Evolutionary conservation across 2,888 invertebrate genomes (phyloP), one percentile per base, ranked within the genome.

Genomic region (Chaetoderma sp.): DNA sequence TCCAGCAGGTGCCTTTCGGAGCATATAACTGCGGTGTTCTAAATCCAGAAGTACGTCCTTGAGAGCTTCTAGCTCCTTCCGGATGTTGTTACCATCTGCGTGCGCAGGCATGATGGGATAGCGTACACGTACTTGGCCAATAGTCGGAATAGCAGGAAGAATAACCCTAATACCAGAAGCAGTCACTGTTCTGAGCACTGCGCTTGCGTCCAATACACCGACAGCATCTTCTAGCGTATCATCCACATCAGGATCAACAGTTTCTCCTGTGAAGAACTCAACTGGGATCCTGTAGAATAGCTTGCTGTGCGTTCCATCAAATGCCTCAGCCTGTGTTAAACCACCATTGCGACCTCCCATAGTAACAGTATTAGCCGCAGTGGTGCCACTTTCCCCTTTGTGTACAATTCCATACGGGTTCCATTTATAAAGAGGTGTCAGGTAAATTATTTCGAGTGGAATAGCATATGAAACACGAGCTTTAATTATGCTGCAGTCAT

Each of bases 281-380:
- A 13, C 28, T n/a, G 66, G 66, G 23, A 63, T 66, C 23, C 45
- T 25, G 27, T 57, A 58, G 50, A 56, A 66, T 16, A 4, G 4
- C 2, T 49, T 28, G 21, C 33, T 44, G 50, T 63, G 56, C 2
- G 57, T 50, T 27, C 66, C 66, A 32, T 64, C 23, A 32, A 57
- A 66, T 6, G 63, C 57, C 27, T 25, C 44, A 1, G 21, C 39
- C 0, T 8, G 27, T 2, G 10, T 13, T 5, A 1, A 16, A n/a
- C 25, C 6, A 0, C 64, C 64, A 42, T 39, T 44, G 18, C 64
- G 39, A 23, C 47, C 47, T n/a, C 8, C 21, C 13, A n/a, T 16
- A 16, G 47, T 47, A 10, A 47, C 47, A 10, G 21, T 21, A 13
- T n/a, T 10, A 16, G 39, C 39, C n/a, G 10, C 39, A 10, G 8